Conservation (phyloP, 2,888 invertebrate genomes). For the Strigamia crassipes region DNA sequence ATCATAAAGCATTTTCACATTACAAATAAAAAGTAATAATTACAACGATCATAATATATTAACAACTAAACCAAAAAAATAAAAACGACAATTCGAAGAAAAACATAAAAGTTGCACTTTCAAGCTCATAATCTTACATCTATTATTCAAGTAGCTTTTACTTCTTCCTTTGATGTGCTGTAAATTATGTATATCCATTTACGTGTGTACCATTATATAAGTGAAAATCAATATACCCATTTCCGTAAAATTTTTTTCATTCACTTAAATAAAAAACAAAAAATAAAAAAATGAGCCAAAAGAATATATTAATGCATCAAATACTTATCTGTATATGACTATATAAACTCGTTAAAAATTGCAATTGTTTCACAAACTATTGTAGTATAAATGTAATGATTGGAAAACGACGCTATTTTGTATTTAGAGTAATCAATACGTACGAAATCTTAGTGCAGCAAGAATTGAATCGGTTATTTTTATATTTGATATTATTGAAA, state of each 20-base stretch:
- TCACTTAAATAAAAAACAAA: not conserved
- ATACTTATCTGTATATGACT: not conserved
- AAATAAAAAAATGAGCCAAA: not conserved
- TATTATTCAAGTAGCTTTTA: not conserved
- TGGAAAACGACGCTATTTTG: not conserved
- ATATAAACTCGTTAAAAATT: conserved; percentile 14
- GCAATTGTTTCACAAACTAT: conserved; percentile 11
- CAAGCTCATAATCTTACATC: not conserved
- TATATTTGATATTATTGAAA: not conserved
- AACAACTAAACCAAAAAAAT: not conserved
- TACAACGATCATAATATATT: not conserved
- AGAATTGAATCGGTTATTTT: not conserved
- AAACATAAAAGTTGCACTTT: not conserved
- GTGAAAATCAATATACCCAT: not conserved
- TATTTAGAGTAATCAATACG: not conserved
- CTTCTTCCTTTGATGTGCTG: not conserved
- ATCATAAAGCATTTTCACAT: not conserved
- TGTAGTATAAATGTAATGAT: not conserved
- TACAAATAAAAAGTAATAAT: not conserved
- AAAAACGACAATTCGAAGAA: not conserved
- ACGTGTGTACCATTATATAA: not conserved
- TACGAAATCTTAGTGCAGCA: not conserved
- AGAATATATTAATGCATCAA: not conserved
- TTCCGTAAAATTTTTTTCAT: not conserved
- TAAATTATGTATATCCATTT: conserved; percentile 1